Percentiles rank a stretch among this genome's conserved stretches.
Conservation (phyloP, 2,888 invertebrate species). For the Brassicogethes aeneus region DNA sequence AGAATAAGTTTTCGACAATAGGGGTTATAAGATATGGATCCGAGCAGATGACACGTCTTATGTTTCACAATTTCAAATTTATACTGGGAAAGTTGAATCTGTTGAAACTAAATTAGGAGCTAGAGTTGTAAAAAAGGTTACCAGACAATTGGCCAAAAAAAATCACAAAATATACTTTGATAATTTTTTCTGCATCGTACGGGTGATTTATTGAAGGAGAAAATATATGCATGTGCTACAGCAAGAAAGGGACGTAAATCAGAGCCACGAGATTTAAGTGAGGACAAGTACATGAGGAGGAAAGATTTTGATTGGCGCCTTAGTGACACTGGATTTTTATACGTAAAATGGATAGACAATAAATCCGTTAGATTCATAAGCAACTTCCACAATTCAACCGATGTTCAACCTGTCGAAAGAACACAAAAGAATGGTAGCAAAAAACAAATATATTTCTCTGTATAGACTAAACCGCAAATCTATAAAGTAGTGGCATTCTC, state of each 20-base stretch:
- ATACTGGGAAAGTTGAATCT: conserved; percentile 27
- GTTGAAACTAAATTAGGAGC: conserved; percentile 21
- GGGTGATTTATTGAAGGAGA: conserved; percentile 14
- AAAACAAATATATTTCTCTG: conserved; percentile 4
- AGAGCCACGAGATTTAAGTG: conserved; percentile 15
- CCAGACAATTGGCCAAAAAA: conserved; percentile 17
- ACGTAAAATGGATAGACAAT: conserved; percentile 9
- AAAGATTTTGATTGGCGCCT: conserved; percentile 21
- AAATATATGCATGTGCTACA: conserved; percentile 21
- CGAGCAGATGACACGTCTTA: conserved; percentile 15
- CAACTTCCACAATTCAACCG: neutral
- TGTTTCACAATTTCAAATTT: conserved; percentile 25
- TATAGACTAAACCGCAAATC: conserved; percentile 1
- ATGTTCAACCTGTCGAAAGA: conserved; percentile 1
- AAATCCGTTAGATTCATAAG: conserved; percentile 3
- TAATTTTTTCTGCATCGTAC: conserved; percentile 2
- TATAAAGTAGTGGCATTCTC: conserved; percentile 6
- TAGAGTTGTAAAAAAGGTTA: conserved; percentile 11
- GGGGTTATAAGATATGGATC: neutral
- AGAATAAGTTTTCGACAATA: neutral
- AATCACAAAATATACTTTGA: conserved; percentile 14
- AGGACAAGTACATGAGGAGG: conserved; percentile 18
- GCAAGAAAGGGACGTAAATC: conserved; percentile 17
- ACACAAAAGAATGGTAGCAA: conserved; percentile 9
- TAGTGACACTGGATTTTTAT: conserved; percentile 3